Evolutionary conservation across 2,113 vertebrate species (phyloP), one percentile per base, ranked within the genome.

Genomic region (Tinamus guttatus): DNA sequence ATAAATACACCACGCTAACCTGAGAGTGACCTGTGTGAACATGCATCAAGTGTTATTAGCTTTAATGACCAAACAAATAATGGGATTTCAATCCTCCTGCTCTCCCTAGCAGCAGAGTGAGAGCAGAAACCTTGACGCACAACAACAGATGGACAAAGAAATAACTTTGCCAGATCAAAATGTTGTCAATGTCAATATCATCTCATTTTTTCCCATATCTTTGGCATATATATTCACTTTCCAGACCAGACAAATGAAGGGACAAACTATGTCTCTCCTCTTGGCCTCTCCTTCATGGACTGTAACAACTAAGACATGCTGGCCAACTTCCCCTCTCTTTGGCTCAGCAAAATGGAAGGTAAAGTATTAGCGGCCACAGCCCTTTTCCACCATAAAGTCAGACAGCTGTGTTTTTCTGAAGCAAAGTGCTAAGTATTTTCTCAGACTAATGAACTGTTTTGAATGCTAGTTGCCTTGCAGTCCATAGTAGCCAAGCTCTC

Each of bases 401-500:
- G 43, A 77, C 49, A 70, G 24, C 22, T 47, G 13, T 2, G 13
- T 47, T 80, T 52, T 79, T 69, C 85, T 83, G 67, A 54, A 93
- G 81, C 62, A 5, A n/a, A 58, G 63, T 18, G 32, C 54, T 79
- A 91, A 91, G 82, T 62, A 13, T 70, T 93, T 96, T 88, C 76
- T 95, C 92, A 94, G 85, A 90, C 64, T 56, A 73, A 90, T 71
- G 82, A 95, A 88, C 77, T 81, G 64, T 32, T 86, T 38, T 49
- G 49, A 82, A 73, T 14, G 38, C 71, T 87, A 0, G 0, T 14
- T 82, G 63, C 59, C 30, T 58, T 87, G 60, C 51, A 63, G 24
- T 24, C 49, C 58, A 28, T 3, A 43, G 74, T 47, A 76, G 87
- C 34, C 65, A 51, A 60, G 70, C 27, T 69, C 67, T 22, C 32